Percentiles rank a stretch among this genome's conserved stretches.
phyloP scores from a whole-genome alignment of 2,888 invertebrate genomes.

The Phengaris arion region DNA sequence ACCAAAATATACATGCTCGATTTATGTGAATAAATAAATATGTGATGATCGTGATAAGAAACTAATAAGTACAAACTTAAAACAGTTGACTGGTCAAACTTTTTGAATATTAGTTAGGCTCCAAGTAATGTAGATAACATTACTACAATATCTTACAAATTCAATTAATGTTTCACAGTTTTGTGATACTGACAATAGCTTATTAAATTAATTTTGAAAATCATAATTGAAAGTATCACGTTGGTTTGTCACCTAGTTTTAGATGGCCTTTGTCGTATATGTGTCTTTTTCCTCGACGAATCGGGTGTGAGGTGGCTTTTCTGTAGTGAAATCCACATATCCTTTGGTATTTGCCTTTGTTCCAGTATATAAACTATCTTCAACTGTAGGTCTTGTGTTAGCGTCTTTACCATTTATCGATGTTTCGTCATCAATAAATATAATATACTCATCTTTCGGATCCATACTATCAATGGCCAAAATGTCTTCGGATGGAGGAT shows the following conservation, averaged over 20 bases:
- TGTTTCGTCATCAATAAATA: background rate
- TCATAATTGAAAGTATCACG: background rate
- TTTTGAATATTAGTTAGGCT: too few relatives aligned
- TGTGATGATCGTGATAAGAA: background rate
- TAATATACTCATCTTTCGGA: conserved; percentile 15
- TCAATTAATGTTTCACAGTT: background rate
- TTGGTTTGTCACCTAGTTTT: background rate
- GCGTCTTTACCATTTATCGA: background rate
- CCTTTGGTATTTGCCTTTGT: background rate
- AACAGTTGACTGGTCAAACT: too few relatives aligned
- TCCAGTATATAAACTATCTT: background rate
- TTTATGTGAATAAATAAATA: conserved; percentile 1
- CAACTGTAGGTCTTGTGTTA: background rate
- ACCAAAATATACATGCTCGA: background rate
- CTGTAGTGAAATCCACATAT: background rate
- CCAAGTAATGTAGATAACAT: too few relatives aligned
- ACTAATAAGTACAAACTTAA: background rate
- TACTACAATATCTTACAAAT: background rate
- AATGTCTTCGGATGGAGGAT: conserved; percentile 6
- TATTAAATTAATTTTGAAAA: too few relatives aligned
- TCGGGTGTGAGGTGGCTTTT: background rate
- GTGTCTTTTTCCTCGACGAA: background rate
- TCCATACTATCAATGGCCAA: background rate
- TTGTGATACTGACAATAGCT: background rate
- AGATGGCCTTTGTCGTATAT: background rate